Conservation (phyloP, 1,140 invertebrate species). For the Gryllus bimaculatus region DNA sequence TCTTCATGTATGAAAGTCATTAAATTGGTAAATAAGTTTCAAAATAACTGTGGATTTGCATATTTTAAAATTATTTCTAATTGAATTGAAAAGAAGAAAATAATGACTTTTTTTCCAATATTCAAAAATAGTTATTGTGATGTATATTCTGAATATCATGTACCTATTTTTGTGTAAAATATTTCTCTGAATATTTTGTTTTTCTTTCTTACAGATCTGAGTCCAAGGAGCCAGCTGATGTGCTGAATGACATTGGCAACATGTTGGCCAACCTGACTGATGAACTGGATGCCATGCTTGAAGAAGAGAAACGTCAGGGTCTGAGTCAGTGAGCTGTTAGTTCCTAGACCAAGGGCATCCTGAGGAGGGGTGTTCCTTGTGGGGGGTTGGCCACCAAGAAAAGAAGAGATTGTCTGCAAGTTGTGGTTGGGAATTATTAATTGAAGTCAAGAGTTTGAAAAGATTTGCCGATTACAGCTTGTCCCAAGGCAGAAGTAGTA, state of each 20-base stretch:
- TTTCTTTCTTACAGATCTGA: slow-evolving; percentile 15
- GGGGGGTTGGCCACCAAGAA: not conserved
- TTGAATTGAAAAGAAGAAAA: too few relatives aligned
- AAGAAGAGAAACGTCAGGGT: slow-evolving; percentile 78
- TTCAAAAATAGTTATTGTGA: too few relatives aligned
- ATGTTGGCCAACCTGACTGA: slow-evolving; percentile 91
- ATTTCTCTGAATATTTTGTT: not conserved
- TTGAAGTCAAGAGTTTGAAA: not conserved
- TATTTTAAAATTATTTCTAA: too few relatives aligned
- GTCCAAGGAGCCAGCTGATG: slow-evolving; percentile 66
- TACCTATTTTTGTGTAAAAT: too few relatives aligned
- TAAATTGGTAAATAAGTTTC: too few relatives aligned
- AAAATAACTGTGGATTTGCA: too few relatives aligned
- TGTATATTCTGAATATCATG: too few relatives aligned
- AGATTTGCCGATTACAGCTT: not conserved
- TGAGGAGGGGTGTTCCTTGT: not conserved
- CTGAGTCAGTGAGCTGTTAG: slow-evolving; percentile 34
- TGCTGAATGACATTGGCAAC: slow-evolving; percentile 92
- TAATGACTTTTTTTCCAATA: too few relatives aligned
- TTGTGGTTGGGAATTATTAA: not conserved
- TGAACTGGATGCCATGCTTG: slow-evolving; percentile 88
- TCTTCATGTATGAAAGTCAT: too few relatives aligned
- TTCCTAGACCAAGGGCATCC: not conserved
- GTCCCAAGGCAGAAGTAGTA: not conserved
- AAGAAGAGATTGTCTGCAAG: not conserved